Evolutionary conservation across 1,140 invertebrate species (phyloP), one percentile per base, ranked within the genome.

Genomic region (Euwallacea similis): DNA sequence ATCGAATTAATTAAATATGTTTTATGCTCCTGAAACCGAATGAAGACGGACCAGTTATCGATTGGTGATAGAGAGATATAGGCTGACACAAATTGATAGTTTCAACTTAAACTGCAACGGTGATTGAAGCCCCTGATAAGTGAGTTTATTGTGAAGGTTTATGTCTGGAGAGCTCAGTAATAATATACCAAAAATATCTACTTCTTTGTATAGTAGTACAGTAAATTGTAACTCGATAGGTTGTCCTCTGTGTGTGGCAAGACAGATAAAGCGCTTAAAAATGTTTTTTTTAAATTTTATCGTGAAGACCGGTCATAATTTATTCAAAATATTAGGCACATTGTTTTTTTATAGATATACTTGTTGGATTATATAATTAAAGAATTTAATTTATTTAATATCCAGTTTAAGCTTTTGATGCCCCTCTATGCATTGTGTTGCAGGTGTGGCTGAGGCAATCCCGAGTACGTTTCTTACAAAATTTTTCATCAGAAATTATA

Each of bases 1-100:
- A 61, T 61, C 59, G 59, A 61, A 61, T 61, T 61, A 61, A 61
- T 61, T 61, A 61, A 61, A 61, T 43, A 61, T 61, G 59, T 61
- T 61, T 61, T 61, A 61, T 61, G 59, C 59, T 11, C 11, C 42
- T 11, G 10, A 43, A n/a, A 41, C 59, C 59, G n/a, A 41, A 61
- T 42, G 42, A 61, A 61, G 59, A 61, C 59, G 59, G 59, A 42
- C 59, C 21, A 42, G 59, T 61, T 61, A 61, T 61, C 59, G 59
- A 43, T 61, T 61, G 21, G 59, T 43, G 59, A 61, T 61, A 61
- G 59, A 61, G 59, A 61, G 55, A 58, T 61, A 42, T 42, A 21
- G 8, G 59, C 59, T 61, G 59, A 61, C 59, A 61, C 59, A 61
- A 61, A 61, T 61, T 61, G 59, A 61, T 61, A 61, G 59, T 61